Base-by-base conservation (phyloP, 2,113 vertebrate species). In the Cyrtonyx montezumae region DNA sequence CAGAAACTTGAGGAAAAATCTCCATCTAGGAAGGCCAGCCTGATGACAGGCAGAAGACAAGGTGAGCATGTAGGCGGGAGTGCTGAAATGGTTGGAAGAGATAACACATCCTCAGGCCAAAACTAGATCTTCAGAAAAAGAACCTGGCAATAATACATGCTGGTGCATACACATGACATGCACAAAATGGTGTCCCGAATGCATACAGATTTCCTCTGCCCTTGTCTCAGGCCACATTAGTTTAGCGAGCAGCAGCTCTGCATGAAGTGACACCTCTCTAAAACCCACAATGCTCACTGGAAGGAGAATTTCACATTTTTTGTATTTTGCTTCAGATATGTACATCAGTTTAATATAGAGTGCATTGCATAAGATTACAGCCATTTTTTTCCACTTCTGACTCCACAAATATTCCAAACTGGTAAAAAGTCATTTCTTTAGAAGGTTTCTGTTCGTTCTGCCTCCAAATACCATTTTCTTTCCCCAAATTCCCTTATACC, bases 11-110 rank as follows among this genome's bases (percentile, higher is more conserved):
- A 93, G 79, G 61, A 62, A 94, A 78, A 32, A 28, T 78, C 83
- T 94, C 82, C 82, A 80, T 85, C 20, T 87, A 80, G 49, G 51
- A 92, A 90, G 89, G 40, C 21, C 65, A 71, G 9, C 40, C 48
- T 49, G 62, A 17, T 26, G 88, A 78, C 73, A 90, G 40, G 43
- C 46, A 74, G 66, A 15, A 85, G 75, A 61, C 61, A 85, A 92
- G 89, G 91, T 91, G 75, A 95, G n/a, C 13, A 12, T 22, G 68
- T 15, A 89, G 79, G 84, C 92, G 71, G 75, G 82, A 91, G 71
- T 32, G 46, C 51, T 87, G 78, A 85, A 84, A 66, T 19, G 1
- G 1, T 0, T 4, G 67, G 67, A 77, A 34, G 71, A 82, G 34
- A 37, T 16, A 5, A 43, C 81, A 63, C 84, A 84, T 37, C 13